A percentile compares a stretch with the other conserved stretches of the same genome.
phyloP scores from a whole-genome alignment of 2,797 vertebrate genomes.

The Pseudochaenichthys georgianus region DNA sequence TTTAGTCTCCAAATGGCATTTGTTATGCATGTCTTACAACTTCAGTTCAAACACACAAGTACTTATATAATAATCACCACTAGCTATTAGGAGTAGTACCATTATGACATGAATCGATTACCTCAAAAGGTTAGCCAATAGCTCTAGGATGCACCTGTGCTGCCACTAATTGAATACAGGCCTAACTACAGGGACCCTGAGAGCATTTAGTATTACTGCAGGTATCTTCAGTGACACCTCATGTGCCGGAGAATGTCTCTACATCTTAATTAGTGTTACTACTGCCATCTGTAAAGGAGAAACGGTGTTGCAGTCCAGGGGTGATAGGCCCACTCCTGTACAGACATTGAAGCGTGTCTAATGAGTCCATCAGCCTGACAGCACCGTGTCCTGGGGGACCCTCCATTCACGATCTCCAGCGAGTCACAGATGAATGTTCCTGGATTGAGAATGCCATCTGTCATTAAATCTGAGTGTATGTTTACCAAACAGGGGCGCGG shows the following conservation, averaged over 20 bases:
- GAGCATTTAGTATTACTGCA: slow-evolving; percentile 26
- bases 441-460: slow-evolving; percentile 76
- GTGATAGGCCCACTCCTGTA: slow-evolving; percentile 57
- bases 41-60: slow-evolving; percentile 17
- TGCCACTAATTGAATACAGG: slow-evolving; percentile 26
- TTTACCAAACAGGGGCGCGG: slow-evolving; percentile 51
- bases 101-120: slow-evolving; percentile 16
- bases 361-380: slow-evolving; percentile 80
- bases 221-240: slow-evolving; percentile 41
- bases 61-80: slow-evolving; percentile 4
- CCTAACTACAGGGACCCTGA: slow-evolving; percentile 16
- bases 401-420: slow-evolving; percentile 56
- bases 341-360: slow-evolving; percentile 70
- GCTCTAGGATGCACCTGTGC: slow-evolving; percentile 11
- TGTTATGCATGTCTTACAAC: slow-evolving; percentile 6
- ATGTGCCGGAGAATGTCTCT: slow-evolving; percentile 36
- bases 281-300: slow-evolving; percentile 21
- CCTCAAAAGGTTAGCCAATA: slow-evolving; percentile 16
- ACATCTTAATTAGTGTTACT: slow-evolving; percentile 68
- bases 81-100: background rate
- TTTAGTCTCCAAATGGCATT: background rate
- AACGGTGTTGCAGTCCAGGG: slow-evolving; percentile 60
- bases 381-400: slow-evolving; percentile 64
- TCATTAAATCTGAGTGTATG: slow-evolving; percentile 59
- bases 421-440: slow-evolving; percentile 61